These are phyloP conservation scores for Oxystoma pomonae DNA, from an alignment of 2,888 invertebrate genomes.

Conservation along the genomic window DNA sequence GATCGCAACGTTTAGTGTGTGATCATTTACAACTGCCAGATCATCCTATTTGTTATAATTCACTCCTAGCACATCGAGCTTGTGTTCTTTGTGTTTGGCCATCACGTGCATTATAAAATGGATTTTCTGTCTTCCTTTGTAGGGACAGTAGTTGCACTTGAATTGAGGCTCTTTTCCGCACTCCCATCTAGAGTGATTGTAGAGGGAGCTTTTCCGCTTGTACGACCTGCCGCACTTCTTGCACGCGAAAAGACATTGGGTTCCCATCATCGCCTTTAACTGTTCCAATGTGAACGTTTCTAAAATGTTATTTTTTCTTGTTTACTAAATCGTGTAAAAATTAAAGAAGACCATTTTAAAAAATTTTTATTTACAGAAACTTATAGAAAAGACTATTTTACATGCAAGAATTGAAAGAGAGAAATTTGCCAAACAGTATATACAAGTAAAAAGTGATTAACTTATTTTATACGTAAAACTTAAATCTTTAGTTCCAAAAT, in stretches of 20 bases:
- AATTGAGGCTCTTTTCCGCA: slow-evolving; percentile 35
- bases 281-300: slow-evolving; percentile 21
- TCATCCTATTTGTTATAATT: slow-evolving; percentile 27
- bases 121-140: slow-evolving; percentile 43
- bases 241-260: slow-evolving; percentile 26
- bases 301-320: slow-evolving; percentile 10
- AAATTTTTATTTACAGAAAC: too few species aligned
- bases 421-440: too few species aligned
- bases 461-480: too few species aligned
- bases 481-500: too few species aligned
- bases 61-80: slow-evolving; percentile 35
- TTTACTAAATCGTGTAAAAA: too few species aligned
- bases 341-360: too few species aligned
- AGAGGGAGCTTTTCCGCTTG: slow-evolving; percentile 35
- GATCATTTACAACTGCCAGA: too few species aligned
- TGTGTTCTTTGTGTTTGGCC: slow-evolving; percentile 44
- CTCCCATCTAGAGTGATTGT: slow-evolving; percentile 36
- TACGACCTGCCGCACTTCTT: slow-evolving; percentile 34
- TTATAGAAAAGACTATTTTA: too few species aligned
- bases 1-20: too few species aligned
- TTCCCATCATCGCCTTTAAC: slow-evolving; percentile 21
- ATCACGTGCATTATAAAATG: slow-evolving; percentile 44
- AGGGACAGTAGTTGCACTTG: slow-evolving; percentile 37
- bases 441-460: too few species aligned
- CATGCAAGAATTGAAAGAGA: too few species aligned